phyloP scores from a whole-genome alignment of 2,888 invertebrate genomes.

The Cephus rjabovi region DNA sequence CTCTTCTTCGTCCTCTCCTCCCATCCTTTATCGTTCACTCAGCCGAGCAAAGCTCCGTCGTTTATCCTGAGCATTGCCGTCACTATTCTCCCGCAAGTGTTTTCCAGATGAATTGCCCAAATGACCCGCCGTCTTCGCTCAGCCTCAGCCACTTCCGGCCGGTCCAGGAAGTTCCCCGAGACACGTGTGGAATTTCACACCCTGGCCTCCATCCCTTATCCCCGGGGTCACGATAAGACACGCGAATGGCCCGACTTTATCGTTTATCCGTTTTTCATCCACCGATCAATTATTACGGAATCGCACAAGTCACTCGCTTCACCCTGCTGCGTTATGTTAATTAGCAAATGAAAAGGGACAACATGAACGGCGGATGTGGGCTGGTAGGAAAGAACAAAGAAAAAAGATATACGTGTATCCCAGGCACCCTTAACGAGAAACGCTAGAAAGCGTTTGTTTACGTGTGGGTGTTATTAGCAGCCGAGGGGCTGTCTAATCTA shows the following conservation, averaged over 20 bases:
- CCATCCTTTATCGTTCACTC: not conserved
- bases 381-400: not conserved
- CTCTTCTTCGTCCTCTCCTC: not conserved
- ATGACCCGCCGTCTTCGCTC: not conserved
- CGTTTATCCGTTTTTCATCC: not conserved
- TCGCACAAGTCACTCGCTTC: not conserved
- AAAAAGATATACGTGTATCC: not conserved
- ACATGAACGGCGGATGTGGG: not conserved
- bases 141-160: not conserved
- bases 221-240: not conserved
- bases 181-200: not conserved
- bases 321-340: not conserved
- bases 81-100: not conserved
- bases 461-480: not conserved
- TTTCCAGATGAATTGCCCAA: not conserved
- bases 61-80: not conserved
- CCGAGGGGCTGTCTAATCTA: conserved; percentile 29
- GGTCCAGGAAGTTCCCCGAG: not conserved
- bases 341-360: not conserved
- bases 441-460: not conserved
- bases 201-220: not conserved
- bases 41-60: not conserved
- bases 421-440: not conserved
- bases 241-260: not conserved
- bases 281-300: not conserved